phyloP scores from a whole-genome alignment of 2,797 vertebrate species.

The Enteromius argenteus region DNA sequence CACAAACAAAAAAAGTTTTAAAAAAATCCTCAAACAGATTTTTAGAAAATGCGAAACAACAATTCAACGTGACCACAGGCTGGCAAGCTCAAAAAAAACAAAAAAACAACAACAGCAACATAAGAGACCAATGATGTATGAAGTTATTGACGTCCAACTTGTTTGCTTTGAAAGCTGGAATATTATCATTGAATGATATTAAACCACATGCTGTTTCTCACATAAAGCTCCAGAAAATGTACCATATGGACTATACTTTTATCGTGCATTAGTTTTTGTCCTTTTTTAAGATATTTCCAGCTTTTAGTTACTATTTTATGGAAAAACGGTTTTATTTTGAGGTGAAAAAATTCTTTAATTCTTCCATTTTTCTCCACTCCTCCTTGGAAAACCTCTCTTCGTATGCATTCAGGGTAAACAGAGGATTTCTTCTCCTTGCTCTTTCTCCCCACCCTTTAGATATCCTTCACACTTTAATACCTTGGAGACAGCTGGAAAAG shows the following conservation, averaged over 20 bases:
- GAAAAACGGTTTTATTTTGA: neutral
- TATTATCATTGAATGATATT: neutral
- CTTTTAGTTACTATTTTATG: neutral
- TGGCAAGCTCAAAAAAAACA: neutral
- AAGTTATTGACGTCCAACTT: neutral
- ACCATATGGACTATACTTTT: neutral
- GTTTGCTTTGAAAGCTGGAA: neutral
- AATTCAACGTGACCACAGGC: neutral
- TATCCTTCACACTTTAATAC: conserved; percentile 62
- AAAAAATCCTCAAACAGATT: neutral
- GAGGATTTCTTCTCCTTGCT: conserved; percentile 59
- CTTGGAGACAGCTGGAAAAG: conserved; percentile 60
- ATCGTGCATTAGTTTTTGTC: neutral
- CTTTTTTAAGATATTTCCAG: neutral
- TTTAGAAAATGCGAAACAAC: neutral
- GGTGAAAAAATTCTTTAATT: neutral
- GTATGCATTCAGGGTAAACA: conserved; percentile 59
- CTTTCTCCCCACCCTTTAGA: conserved; percentile 57
- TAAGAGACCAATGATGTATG: neutral
- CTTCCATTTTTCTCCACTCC: neutral
- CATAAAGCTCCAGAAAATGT: neutral
- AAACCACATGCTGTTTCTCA: neutral
- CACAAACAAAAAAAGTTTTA: neutral
- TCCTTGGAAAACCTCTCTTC: conserved; percentile 34
- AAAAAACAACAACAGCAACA: neutral